Evolutionary conservation across 2,888 invertebrate species (phyloP).

Genomic region (Tuberolachnus salignus): DNA sequence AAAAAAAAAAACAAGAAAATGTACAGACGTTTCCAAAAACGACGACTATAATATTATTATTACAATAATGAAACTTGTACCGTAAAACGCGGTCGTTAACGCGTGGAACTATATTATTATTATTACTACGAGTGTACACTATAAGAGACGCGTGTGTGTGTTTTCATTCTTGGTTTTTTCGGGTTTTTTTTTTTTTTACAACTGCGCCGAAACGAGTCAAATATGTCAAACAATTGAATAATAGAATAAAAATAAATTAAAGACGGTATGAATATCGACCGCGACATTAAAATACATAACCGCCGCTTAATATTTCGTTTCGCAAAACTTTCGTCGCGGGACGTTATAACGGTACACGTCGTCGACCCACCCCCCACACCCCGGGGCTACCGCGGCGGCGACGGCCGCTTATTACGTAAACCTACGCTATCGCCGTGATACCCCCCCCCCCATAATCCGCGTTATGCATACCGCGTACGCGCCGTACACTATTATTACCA

Average conservation of each 20-base stretch:
- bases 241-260: slow-evolving; percentile 40
- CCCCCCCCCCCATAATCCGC: no score
- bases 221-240: slow-evolving; percentile 35
- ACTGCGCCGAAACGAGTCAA: not conserved
- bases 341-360: no score
- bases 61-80: slow-evolving; percentile 25
- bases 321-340: not conserved
- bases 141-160: no score
- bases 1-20: no score
- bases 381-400: no score
- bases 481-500: not conserved
- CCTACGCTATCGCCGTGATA: no score
- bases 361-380: no score
- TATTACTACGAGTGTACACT: no score
- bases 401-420: no score
- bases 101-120: slow-evolving; percentile 8
- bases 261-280: no score
- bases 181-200: not conserved
- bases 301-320: slow-evolving; percentile 18
- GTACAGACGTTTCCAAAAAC: slow-evolving; percentile 35
- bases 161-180: no score
- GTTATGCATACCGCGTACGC: no score
- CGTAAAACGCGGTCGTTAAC: slow-evolving; percentile 43
- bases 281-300: not conserved
- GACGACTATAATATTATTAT: not conserved